A percentile compares a stretch with the other conserved stretches of the same genome.
phyloP scores from a whole-genome alignment of 2,797 vertebrate species.

The Sorex maritimensis region DNA sequence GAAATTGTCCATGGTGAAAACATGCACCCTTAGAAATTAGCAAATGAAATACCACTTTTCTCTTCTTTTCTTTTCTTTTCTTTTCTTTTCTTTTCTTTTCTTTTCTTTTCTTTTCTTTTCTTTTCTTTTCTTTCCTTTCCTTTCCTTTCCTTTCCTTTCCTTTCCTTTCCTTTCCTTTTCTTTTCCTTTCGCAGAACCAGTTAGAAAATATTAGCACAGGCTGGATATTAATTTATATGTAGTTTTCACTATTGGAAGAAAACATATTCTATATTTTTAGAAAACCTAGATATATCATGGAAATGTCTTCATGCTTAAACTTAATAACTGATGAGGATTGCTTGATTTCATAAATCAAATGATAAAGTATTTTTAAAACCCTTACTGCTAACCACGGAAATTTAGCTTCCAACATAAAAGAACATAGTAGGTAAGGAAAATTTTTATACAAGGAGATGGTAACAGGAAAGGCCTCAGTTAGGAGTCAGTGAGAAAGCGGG shows the following conservation, averaged over 20 bases:
- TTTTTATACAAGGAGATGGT: no score
- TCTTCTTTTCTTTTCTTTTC: background rate
- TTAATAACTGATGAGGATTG: background rate
- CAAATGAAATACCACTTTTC: background rate
- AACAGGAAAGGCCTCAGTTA: background rate
- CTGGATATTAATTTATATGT: background rate
- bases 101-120: no score
- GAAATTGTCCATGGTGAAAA: background rate
- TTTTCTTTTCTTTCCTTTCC: no score
- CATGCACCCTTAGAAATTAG: background rate
- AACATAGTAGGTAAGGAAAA: no score
- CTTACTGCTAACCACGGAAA: constrained; percentile 57
- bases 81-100: no score
- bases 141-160: no score
- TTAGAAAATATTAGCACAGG: background rate
- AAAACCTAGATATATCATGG: background rate
- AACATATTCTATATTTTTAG: background rate
- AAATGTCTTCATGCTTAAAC: background rate
- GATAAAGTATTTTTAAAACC: constrained; percentile 1
- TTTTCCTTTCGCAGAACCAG: background rate
- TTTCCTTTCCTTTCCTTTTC: background rate
- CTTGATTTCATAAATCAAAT: background rate
- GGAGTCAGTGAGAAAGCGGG: background rate
- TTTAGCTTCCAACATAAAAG: constrained; percentile 34
- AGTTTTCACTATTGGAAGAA: constrained; percentile 1